Evolutionary conservation across 1,140 invertebrate genomes (phyloP).

Genomic region (Eumeta japonica): DNA sequence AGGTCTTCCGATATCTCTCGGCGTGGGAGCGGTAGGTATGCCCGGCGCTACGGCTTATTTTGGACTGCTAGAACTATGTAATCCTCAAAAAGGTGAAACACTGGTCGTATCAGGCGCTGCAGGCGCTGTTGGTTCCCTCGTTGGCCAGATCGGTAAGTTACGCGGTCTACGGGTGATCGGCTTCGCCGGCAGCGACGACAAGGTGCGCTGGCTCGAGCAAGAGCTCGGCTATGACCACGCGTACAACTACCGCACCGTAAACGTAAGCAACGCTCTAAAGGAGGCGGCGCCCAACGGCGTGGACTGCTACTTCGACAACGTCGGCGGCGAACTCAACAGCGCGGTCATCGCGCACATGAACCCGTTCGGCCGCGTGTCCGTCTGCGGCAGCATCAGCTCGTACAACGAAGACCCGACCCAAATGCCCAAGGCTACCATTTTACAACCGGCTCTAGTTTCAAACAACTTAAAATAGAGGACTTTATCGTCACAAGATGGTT

Average conservation of each 20-base stretch:
- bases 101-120: conserved; percentile 67
- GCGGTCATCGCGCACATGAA: conserved; percentile 64
- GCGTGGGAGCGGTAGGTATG: conserved; percentile 34
- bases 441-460: conserved; percentile 54
- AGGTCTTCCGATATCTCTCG: conserved; percentile 25
- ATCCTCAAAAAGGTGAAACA: conserved; percentile 68
- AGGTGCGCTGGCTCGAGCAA: conserved; percentile 67
- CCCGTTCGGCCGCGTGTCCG: conserved; percentile 56
- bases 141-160: conserved; percentile 75
- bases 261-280: conserved; percentile 57
- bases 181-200: conserved; percentile 69
- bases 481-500: conserved; percentile 38
- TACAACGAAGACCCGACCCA: conserved; percentile 40
- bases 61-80: conserved; percentile 67
- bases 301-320: conserved; percentile 64
- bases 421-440: conserved; percentile 32
- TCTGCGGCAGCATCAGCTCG: conserved; percentile 61
- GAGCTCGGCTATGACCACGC: conserved; percentile 69
- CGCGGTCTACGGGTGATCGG: conserved; percentile 71
- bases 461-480: conserved; percentile 53
- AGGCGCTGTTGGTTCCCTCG: conserved; percentile 69
- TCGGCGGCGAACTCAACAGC: conserved; percentile 65
- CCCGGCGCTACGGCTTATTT: conserved; percentile 69
- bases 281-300: conserved; percentile 65
- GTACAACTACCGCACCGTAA: conserved; percentile 70